These are phyloP conservation scores for Hymenochirus boettgeri DNA, from an alignment of 2,113 vertebrate genomes.

Conservation along the genomic window DNA sequence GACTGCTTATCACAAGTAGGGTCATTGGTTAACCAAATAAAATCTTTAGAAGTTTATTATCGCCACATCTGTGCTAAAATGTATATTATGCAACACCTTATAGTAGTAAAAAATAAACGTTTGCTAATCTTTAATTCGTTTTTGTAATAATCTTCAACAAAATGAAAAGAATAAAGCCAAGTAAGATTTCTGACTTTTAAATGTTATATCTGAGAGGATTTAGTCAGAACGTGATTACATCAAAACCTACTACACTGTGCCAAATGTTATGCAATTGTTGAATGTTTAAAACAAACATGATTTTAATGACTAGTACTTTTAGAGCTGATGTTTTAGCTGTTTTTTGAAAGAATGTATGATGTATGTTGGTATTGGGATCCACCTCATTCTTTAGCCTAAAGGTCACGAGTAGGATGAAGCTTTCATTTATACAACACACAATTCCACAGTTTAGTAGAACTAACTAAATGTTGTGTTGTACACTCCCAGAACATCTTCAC, in stretches of 20 bases:
- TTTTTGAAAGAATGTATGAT: conserved; percentile 37
- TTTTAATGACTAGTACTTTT: conserved; percentile 45
- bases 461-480: conserved; percentile 54
- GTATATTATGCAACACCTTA: too few relatives aligned
- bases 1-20: too few relatives aligned
- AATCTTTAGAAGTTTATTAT: too few relatives aligned
- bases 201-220: background rate
- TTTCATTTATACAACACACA: conserved; percentile 52
- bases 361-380: conserved; percentile 44
- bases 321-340: conserved; percentile 44
- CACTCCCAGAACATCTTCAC: conserved; percentile 51
- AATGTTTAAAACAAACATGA: background rate
- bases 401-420: conserved; percentile 54
- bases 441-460: conserved; percentile 53
- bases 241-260: background rate
- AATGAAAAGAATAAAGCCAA: background rate
- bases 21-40: too few relatives aligned
- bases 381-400: conserved; percentile 25
- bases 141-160: too few relatives aligned
- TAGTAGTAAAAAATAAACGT: too few relatives aligned
- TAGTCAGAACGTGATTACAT: conserved; percentile 14
- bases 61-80: too few relatives aligned
- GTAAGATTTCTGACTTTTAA: background rate
- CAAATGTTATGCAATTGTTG: conserved; percentile 20
- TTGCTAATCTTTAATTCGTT: too few relatives aligned